Base-by-base conservation (phyloP, 2,113 vertebrate species). In the Tiliqua scincoides region DNA sequence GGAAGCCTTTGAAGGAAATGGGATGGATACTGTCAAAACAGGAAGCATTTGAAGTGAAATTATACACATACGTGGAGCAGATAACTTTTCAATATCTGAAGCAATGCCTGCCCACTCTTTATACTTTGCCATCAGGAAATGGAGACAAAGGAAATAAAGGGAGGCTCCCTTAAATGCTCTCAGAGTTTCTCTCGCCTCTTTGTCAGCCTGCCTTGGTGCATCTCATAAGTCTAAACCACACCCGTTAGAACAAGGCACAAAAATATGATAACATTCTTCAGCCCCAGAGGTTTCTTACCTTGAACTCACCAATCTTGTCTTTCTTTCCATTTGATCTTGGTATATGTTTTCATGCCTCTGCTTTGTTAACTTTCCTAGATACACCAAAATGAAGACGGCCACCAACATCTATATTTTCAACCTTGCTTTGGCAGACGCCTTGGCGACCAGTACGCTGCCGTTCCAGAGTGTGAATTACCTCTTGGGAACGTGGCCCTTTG, bases 361-460 rank as follows among this genome's bases (percentile, higher is more conserved):
- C 82, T 87, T 87, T 88, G n/a, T 79, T 91, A 32, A 88, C 57
- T 43, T 89, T 89, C 84, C 68, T 95, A 99, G 99, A 93, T 99
- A 99, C 93, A 99, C 99, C 1, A 99, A 99, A 95, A 99, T 99
- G 99, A 99, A 99, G 96, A 99, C 99, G 0, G 99, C 99, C 83
- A 99, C 99, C 95, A 99, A 99, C 94, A 99, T 99, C 96, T 99
- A 99, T 90, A 99, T 99, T 95, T 99, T 99, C 93, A 99, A 99
- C 95, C 97, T 99, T 67, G 99, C 99, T 23, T 86, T 99, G 93
- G 99, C 99, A 18, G 99, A 99, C 89, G 97, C 99, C 72, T 91
- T 99, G 92, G 98, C 98, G 30, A 99, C 99, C 87, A 99, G 98
- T 83, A 99, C 99, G 2, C 96, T 99, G 57, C 99, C 99, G 0